Conservation (phyloP, 92 coral and sea anemone genomes). For the Porites evermanni region DNA sequence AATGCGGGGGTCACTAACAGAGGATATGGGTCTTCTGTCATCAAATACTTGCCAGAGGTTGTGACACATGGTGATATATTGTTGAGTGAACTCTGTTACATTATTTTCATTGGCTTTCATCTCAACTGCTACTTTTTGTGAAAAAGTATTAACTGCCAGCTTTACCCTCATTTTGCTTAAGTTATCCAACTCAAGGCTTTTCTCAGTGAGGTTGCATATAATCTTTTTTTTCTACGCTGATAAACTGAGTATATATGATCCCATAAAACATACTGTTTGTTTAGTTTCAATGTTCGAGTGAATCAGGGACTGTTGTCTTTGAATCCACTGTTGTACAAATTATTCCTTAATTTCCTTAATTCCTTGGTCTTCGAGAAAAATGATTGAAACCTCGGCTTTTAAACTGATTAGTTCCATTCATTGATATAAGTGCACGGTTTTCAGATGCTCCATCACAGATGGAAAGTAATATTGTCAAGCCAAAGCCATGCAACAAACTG, state of each 20-base stretch:
- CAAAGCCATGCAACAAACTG: constrained; percentile 63
- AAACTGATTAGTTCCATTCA: constrained; percentile 56
- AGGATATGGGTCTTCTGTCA: constrained; percentile 48
- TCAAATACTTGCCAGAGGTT: constrained; percentile 61
- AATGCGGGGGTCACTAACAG: constrained; percentile 24
- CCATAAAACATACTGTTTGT: constrained; percentile 53
- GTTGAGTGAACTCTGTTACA: constrained; percentile 41
- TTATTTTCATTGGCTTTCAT: constrained; percentile 52
- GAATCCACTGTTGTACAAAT: constrained; percentile 61
- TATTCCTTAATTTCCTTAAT: constrained; percentile 45
- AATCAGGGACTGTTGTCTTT: constrained; percentile 40
- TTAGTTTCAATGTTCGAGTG: constrained; percentile 31
- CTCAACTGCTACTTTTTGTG: constrained; percentile 45
- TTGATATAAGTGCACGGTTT: constrained; percentile 57
- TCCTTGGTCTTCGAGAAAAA: constrained; percentile 28
- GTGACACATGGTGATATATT: constrained; percentile 45
- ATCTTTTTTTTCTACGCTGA: constrained; percentile 38
- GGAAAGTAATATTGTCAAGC: constrained; percentile 43
- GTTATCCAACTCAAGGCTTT: constrained; percentile 49
- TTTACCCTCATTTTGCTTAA: constrained; percentile 63
- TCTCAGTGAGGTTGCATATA: constrained; percentile 57
- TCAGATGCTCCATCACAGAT: constrained; percentile 75
- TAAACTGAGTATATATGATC: constrained; percentile 59
- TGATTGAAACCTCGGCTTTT: constrained; percentile 58
- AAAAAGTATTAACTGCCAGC: constrained; percentile 64